These are phyloP conservation scores for Tinea pellionella DNA, from an alignment of 2,888 invertebrate species.

Conservation along the genomic window DNA sequence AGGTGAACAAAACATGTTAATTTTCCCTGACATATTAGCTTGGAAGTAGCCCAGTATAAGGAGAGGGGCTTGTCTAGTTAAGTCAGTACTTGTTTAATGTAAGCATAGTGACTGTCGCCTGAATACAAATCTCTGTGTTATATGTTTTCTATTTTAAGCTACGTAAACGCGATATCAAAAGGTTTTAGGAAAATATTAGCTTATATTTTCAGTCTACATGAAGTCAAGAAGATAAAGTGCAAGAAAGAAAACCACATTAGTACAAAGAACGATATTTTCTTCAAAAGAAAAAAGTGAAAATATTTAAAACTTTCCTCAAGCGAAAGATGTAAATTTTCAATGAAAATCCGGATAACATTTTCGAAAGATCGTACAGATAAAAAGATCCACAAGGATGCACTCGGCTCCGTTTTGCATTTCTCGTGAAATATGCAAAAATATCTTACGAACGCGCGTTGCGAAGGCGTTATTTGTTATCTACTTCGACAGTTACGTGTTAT, in stretches of 20 bases:
- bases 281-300: background rate
- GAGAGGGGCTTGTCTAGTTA: no score
- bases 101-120: no score
- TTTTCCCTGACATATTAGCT: no score
- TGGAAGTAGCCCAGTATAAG: no score
- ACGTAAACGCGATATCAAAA: no score
- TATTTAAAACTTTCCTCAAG: background rate
- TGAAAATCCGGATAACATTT: constrained; percentile 1
- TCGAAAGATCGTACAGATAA: background rate
- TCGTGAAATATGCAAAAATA: constrained; percentile 5
- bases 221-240: background rate
- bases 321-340: background rate
- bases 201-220: no score
- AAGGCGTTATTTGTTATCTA: background rate
- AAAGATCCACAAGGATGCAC: background rate
- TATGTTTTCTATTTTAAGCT: no score
- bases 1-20: no score
- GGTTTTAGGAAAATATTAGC: no score
- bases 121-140: no score
- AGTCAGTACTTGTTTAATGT: no score
- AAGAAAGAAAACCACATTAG: background rate
- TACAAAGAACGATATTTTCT: background rate
- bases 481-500: background rate
- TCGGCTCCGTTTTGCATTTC: background rate
- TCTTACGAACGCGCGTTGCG: background rate